A percentile compares a stretch with the other conserved stretches of the same genome.
These are phyloP conservation scores for Pyrocoelia pectoralis DNA, from an alignment of 2,888 invertebrate genomes.

Conservation along the genomic window DNA sequence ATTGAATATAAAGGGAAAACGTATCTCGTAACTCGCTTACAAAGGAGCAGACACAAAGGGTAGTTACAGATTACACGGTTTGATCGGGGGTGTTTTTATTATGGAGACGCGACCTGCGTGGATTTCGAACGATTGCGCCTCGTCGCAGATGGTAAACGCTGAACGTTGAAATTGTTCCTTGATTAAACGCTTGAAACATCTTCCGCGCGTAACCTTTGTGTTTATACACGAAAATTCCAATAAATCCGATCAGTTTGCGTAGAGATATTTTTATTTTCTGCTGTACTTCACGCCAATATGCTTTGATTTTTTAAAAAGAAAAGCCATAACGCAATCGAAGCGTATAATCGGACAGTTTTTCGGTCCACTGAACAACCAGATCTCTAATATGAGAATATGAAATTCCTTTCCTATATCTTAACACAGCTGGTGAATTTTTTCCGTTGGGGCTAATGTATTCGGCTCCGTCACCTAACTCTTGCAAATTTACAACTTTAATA, in stretches of 20 bases:
- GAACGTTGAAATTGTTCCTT: constrained; percentile 30
- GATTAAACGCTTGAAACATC: constrained; percentile 33
- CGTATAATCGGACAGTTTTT: constrained; percentile 35
- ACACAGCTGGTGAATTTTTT: constrained; percentile 18
- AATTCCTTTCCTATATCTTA: constrained; percentile 28
- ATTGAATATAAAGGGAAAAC: constrained; percentile 39
- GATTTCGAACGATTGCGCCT: constrained; percentile 32
- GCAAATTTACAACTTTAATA: constrained; percentile 16
- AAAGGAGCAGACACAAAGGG: constrained; percentile 41
- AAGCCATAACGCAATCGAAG: constrained; percentile 31
- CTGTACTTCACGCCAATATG: constrained; percentile 26
- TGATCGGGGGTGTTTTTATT: constrained; percentile 40
- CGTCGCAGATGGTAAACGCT: constrained; percentile 34
- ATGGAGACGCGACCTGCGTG: constrained; percentile 35
- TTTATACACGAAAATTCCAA: constrained; percentile 31
- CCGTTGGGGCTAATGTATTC: constrained; percentile 15
- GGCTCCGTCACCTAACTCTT: constrained; percentile 6
- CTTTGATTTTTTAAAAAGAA: constrained; percentile 27
- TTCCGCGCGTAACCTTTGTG: constrained; percentile 27
- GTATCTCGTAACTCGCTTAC: constrained; percentile 34
- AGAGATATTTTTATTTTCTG: constrained; percentile 18
- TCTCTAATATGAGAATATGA: constrained; percentile 34
- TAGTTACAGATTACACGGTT: constrained; percentile 43
- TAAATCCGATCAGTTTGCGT: constrained; percentile 25
- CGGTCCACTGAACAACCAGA: constrained; percentile 30